These are phyloP conservation scores for Ochotona princeps DNA, from an alignment of 2,113 vertebrate species.

Conservation along the genomic window DNA sequence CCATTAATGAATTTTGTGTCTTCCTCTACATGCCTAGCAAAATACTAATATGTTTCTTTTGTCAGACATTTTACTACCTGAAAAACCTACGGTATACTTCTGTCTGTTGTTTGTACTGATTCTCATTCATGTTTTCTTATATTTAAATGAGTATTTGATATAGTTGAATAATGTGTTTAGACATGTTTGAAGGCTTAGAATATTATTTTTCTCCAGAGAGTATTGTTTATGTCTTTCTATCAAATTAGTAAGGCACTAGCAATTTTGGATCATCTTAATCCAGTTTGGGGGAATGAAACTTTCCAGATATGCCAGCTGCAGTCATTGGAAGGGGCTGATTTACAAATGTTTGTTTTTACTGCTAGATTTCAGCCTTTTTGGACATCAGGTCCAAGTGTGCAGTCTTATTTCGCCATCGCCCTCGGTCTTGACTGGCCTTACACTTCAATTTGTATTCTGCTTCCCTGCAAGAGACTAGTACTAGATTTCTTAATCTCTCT, in stretches of 20 bases:
- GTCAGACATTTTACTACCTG: neutral
- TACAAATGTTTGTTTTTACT: neutral
- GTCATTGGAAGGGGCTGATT: neutral
- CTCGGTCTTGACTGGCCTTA: neutral
- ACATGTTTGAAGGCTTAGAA: neutral
- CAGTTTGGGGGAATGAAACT: neutral
- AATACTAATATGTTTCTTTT: neutral
- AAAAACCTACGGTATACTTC: neutral
- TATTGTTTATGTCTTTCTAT: neutral
- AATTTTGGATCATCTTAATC: neutral
- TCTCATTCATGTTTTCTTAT: neutral
- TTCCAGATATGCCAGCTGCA: neutral
- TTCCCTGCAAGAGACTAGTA: neutral
- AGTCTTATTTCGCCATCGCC: neutral
- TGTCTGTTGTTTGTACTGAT: neutral
- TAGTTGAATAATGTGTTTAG: neutral
- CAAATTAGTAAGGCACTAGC: neutral
- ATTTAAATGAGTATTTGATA: neutral
- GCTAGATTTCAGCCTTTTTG: neutral
- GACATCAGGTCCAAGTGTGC: neutral
- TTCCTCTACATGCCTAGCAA: neutral
- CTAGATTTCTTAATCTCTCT: neutral
- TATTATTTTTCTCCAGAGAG: neutral
- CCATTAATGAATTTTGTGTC: neutral
- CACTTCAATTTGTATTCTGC: neutral